Conservation (phyloP, 2,113 vertebrate genomes). For the Proteles cristata region DNA sequence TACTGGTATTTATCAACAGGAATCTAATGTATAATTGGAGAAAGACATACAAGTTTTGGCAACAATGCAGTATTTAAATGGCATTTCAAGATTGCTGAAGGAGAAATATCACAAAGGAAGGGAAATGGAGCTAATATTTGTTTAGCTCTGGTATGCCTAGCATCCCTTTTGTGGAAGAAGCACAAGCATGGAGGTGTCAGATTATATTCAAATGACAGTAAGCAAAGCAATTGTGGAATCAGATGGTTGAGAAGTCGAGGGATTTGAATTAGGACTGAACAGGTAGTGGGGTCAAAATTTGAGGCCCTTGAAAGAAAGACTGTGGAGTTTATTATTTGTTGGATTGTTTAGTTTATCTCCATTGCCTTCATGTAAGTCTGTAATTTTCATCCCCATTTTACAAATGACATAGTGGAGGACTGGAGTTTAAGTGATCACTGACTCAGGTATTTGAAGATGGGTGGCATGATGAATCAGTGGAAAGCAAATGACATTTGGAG, state of each 20-base stretch:
- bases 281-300: neutral
- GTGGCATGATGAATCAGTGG: neutral
- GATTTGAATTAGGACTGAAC: conserved; percentile 10
- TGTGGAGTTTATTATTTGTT: neutral
- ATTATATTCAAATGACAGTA: conserved; percentile 29
- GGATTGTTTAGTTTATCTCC: neutral
- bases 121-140: neutral
- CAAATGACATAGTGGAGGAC: neutral
- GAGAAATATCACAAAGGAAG: neutral
- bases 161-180: conserved; percentile 24
- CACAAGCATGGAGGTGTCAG: neutral
- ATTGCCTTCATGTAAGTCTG: neutral
- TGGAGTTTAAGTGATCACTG: neutral
- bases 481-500: neutral
- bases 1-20: neutral
- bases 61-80: neutral
- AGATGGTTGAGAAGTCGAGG: neutral
- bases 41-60: neutral
- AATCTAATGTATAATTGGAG: neutral
- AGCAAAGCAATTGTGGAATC: conserved; percentile 49
- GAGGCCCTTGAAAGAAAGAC: neutral
- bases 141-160: conserved; percentile 4
- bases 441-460: neutral
- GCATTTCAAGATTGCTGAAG: neutral
- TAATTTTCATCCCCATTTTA: neutral